Percentiles rank a stretch among this genome's conserved stretches.
Conservation (phyloP, 1,140 invertebrate genomes). For the Colletes latitarsis region DNA sequence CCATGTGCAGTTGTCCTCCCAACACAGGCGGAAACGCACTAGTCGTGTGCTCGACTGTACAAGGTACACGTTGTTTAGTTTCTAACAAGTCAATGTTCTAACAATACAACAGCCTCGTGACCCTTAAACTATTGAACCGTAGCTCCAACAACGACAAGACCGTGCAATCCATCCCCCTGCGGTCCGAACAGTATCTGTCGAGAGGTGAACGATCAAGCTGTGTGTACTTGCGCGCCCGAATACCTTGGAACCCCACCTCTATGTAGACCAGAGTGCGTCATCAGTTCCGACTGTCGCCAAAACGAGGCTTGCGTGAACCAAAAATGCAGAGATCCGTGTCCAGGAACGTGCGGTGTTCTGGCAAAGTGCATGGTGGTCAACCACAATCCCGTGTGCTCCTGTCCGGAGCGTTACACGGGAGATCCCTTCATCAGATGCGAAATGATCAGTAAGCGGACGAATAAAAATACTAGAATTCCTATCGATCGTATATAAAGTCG, state of each 20-base stretch:
- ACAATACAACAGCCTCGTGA: background rate
- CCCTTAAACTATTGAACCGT: background rate
- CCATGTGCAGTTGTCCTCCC: constrained; percentile 85
- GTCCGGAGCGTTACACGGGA: constrained; percentile 85
- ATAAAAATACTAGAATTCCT: background rate
- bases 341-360: constrained; percentile 85
- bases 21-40: constrained; percentile 87
- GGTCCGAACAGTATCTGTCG: constrained; percentile 86
- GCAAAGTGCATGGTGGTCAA: constrained; percentile 84
- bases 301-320: constrained; percentile 86
- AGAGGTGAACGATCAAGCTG: constrained; percentile 83
- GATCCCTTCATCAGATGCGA: constrained; percentile 86
- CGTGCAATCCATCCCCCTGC: constrained; percentile 80
- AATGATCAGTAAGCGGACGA: constrained; percentile 78
- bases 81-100: too few species aligned
- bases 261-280: constrained; percentile 86
- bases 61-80: constrained; percentile 49
- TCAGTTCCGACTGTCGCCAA: constrained; percentile 84
- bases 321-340: constrained; percentile 87
- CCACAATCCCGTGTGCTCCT: constrained; percentile 86
- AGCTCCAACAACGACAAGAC: constrained; percentile 63
- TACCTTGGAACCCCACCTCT: constrained; percentile 86
- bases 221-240: constrained; percentile 85
- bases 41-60: constrained; percentile 80
- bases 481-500: background rate